These are phyloP conservation scores for Mya arenaria DNA, from an alignment of 1,140 invertebrate genomes.

Conservation along the genomic window DNA sequence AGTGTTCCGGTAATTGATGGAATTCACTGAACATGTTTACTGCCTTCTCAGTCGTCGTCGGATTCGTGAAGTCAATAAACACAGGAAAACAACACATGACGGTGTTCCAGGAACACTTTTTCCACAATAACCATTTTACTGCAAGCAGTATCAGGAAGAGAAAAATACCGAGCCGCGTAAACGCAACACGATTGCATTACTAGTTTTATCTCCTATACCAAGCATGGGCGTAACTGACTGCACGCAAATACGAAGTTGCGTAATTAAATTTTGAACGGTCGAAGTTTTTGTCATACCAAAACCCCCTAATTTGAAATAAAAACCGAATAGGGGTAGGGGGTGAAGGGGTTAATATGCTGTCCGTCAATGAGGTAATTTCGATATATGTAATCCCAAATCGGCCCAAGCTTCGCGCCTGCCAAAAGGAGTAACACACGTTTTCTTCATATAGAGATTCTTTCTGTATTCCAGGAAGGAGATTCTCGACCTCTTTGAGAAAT, in stretches of 20 bases:
- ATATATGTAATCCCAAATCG: background rate
- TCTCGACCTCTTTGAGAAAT: constrained; percentile 68
- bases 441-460: background rate
- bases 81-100: no score
- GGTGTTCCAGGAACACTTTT: no score
- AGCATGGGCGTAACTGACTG: background rate
- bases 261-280: no score
- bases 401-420: background rate
- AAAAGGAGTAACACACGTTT: background rate
- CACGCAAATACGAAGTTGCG: background rate
- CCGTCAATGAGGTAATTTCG: background rate
- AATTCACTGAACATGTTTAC: no score
- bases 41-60: no score
- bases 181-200: no score
- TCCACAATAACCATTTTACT: no score
- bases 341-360: background rate
- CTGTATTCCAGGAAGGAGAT: constrained; percentile 57
- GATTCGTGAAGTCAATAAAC: no score
- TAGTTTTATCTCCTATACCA: no score
- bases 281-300: background rate
- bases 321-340: background rate
- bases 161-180: no score
- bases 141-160: no score
- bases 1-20: no score
- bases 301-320: background rate